Base-by-base conservation (phyloP, 2,113 vertebrate genomes). In the Collichthys lucidus region DNA sequence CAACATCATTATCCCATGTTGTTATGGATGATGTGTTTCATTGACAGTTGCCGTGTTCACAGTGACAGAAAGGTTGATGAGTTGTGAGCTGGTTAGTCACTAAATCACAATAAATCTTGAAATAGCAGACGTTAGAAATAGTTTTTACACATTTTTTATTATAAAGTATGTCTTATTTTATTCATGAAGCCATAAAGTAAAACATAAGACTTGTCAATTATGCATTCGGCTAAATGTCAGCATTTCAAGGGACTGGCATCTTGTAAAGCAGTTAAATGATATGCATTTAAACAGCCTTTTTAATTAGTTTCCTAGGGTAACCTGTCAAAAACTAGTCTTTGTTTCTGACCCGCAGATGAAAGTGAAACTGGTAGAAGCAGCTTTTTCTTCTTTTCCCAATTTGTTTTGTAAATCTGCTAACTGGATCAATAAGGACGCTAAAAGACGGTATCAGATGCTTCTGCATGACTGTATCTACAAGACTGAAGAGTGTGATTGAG, bases 261-360 rank as follows among this genome's bases (percentile, higher is more conserved):
- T 67, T 17, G 6, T 79, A 35, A 86, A 63, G 78, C 56, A 75
- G 80, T 83, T 77, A 84, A 60, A 46, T 44, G 49, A 83, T 86
- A 87, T 90, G 86, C 88, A 90, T 90, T 90, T 89, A 90, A 92
- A 92, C 85, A 56, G 81, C 81, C 35, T 80, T 77, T 69, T 85
- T 86, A 90, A 89, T 88, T 78, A 82, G 77, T 62, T 83, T 71
- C 63, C 61, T 53, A 11, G 17, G 69, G 71, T 62, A 79, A 74
- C 56, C 55, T 68, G 55, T 56, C 57, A 65, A n/a, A 74, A 40
- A 67, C 19, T 5, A n/a, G 5, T 20, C 17, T 70, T 77, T 75
- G 15, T 65, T 31, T 40, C 50, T 22, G n/a, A 61, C 47, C 52
- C 72, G 26, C 57, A 78, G 73, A 80, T 74, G 69, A 56, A 4